phyloP scores from a whole-genome alignment of 1,140 invertebrate species.

The Cyclargus thomasi region DNA sequence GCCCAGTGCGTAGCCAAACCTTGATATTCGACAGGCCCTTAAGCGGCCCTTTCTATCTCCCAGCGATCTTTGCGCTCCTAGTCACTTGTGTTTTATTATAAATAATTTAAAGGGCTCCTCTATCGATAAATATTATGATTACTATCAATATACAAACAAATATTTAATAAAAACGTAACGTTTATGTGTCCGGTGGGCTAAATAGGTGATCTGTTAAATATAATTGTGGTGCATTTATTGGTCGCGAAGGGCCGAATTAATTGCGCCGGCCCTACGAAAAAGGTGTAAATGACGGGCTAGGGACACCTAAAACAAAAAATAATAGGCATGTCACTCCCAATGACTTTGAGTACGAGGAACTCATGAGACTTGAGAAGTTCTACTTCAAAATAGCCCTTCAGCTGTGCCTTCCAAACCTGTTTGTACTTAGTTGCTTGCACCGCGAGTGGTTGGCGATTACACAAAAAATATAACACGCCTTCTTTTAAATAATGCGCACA shows the following conservation, averaged over 20 bases:
- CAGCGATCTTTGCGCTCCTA: constrained; percentile 51
- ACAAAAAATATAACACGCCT: neutral
- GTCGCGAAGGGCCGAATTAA: constrained; percentile 2
- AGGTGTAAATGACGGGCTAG: constrained; percentile 39
- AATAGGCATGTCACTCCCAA: constrained; percentile 73
- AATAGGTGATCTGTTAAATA: constrained; percentile 3
- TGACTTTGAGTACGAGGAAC: constrained; percentile 67
- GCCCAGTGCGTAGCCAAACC: constrained; percentile 67
- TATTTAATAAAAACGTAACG: constrained; percentile 1
- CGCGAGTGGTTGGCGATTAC: neutral
- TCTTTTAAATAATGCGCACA: neutral
- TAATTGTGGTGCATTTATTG: constrained; percentile 1
- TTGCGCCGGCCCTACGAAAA: constrained; percentile 5
- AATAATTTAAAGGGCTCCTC: constrained; percentile 70
- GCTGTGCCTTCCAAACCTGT: neutral
- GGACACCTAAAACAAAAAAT: constrained; percentile 37
- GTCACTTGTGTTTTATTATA: constrained; percentile 72
- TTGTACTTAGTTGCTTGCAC: neutral
- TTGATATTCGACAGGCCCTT: constrained; percentile 63
- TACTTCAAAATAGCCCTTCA: constrained; percentile 1
- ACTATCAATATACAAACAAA: constrained; percentile 13
- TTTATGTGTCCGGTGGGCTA: neutral
- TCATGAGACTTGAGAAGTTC: constrained; percentile 38
- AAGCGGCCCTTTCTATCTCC: constrained; percentile 56
- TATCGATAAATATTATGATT: constrained; percentile 36